Evolutionary conservation across 2,888 invertebrate genomes (phyloP), one percentile per base, ranked within the genome.

Genomic region (Enchytraeus crypticus): DNA sequence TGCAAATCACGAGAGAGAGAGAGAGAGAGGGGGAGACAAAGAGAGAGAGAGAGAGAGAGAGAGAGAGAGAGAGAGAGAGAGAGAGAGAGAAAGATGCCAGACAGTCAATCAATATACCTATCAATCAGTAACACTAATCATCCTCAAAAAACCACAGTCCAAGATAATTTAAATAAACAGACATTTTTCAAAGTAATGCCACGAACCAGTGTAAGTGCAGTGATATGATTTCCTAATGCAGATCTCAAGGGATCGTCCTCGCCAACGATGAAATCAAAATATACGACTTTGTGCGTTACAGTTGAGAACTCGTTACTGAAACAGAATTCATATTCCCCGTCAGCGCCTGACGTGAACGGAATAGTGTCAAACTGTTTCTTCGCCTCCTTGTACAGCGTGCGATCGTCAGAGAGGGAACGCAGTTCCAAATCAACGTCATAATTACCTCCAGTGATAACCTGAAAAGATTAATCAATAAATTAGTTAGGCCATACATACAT

Each of bases 231-330:
- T 14, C 45, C 59, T 33, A 51, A 33, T 1, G 56, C 56, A 34
- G 53, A 53, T 56, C 49, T 54, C 0, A 89, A 85, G 53, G 85
- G 84, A 78, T 93, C 92, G 23, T 92, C 92, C 27, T 76, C 75
- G 2, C 95, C 95, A 32, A 92, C 90, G 85, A 92, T 90, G 73
- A 97, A 88, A 79, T 96, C 96, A 87, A 98, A 91, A 80, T 97
- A 98, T 30, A 98, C 92, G 67, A 96, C 84, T 81, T 98, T 98
- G 78, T 98, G 97, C 8, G 95, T 92, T 81, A 97, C 96, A 58
- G 97, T 96, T 53, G 97, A 97, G 79, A 98, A 98, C 80, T 98
- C 96, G 82, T 98, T 98, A 78, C 93, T 93, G 80, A 98, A 98
- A 81, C 98, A 78, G 71, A 78, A 77, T 53, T 73, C 72, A 69